Evolutionary conservation across 35 echinoderm and acorn worm genomes (phyloP), one percentile per base, ranked within the genome.

Genomic region (Hemicentrotus pulcherrimus): DNA sequence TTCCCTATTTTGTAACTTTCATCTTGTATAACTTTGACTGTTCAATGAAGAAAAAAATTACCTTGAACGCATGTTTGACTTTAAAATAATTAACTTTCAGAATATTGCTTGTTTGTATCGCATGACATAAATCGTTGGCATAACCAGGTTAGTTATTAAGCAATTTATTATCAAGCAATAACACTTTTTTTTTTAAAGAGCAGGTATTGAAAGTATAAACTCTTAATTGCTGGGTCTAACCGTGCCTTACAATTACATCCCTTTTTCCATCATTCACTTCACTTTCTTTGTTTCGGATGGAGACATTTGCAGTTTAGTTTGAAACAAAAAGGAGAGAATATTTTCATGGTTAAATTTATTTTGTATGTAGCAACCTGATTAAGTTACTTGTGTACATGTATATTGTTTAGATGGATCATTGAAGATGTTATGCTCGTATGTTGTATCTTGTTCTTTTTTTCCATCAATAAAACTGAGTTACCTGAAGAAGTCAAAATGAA

Each of bases 381-480:
- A 58, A 30, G 91, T 93, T 90, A 90, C 88, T 93, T 58, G 91
- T 93, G 91, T 55, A 93, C 12, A 93, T 50, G 91, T 55, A 93
- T 31, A 93, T 50, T 93, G 48, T 31, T 46, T 58, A 58, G 32
- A 31, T 93, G 48, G 28, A 93, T 58, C 5, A n/a, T 93, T 50
- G 91, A 93, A 47, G 47, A 93, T 93, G 88, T 41, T 45, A 93
- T 50, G 91, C 91, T 47, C 30, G 30, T 50, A 93, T 93, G 91
- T 58, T 93, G 90, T 91, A 93, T 93, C 91, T 93, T 58, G 65
- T 22, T 93, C 2, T 32, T 92, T 92, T 92, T 93, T 93, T 93
- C 91, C 91, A 93, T 93, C 91, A 93, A 93, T 93, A 93, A 93
- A 93, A 93, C 91, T 93, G 91, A 93, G 91, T 93, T 93, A 93